Conservation (phyloP, 2,888 invertebrate genomes). For the Drosophila mimetica region DNA sequence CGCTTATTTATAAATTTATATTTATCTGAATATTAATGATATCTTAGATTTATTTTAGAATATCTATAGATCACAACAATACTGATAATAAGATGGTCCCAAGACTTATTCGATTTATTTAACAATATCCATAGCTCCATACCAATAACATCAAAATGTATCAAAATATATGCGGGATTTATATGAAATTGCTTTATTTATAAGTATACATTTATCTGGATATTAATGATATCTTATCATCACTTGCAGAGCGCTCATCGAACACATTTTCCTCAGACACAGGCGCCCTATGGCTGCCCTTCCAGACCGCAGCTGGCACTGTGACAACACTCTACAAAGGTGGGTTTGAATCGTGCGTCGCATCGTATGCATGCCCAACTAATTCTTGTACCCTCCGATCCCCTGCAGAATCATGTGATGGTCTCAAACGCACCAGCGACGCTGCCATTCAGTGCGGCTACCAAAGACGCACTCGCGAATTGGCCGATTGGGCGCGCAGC, state of each 20-base stretch:
- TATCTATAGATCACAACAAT: too few relatives aligned
- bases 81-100: too few relatives aligned
- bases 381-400: background rate
- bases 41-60: background rate
- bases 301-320: slow-evolving; percentile 91
- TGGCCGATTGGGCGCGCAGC: slow-evolving; percentile 91
- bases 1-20: too few relatives aligned
- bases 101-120: background rate
- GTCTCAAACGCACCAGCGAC: slow-evolving; percentile 88
- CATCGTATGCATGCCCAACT: background rate
- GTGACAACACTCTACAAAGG: slow-evolving; percentile 92
- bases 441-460: slow-evolving; percentile 89
- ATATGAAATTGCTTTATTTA: too few relatives aligned
- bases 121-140: too few relatives aligned
- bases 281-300: slow-evolving; percentile 90
- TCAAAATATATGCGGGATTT: too few relatives aligned
- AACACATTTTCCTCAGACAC: slow-evolving; percentile 85
- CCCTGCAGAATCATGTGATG: slow-evolving; percentile 88
- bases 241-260: slow-evolving; percentile 86
- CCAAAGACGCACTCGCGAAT: slow-evolving; percentile 90
- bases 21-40: too few relatives aligned
- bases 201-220: background rate
- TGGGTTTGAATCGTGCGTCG: slow-evolving; percentile 69
- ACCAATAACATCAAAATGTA: too few relatives aligned
- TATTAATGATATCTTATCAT: background rate